These are phyloP conservation scores for Oreohelix idahoensis DNA, from an alignment of 1,140 invertebrate species.

Conservation along the genomic window DNA sequence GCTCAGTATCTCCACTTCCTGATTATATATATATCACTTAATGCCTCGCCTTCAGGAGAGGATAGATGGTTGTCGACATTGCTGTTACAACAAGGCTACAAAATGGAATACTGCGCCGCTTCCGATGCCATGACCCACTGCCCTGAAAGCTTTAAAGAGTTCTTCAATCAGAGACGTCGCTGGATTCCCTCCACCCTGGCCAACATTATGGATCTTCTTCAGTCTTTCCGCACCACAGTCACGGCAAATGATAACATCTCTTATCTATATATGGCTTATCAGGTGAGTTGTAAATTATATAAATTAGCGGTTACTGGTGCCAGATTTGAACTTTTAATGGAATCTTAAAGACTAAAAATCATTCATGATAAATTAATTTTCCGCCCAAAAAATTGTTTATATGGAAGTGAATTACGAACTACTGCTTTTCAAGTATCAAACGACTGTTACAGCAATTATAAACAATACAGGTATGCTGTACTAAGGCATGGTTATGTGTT, in stretches of 20 bases:
- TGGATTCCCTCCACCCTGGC: conserved; percentile 81
- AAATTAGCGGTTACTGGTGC: neutral
- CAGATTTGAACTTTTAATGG: too few species aligned
- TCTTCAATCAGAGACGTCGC: conserved; percentile 75
- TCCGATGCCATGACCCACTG: conserved; percentile 79
- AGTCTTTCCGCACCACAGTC: conserved; percentile 76
- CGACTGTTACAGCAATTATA: too few species aligned
- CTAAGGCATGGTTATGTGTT: too few species aligned
- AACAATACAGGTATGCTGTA: too few species aligned
- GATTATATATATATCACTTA: too few species aligned
- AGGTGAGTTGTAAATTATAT: too few species aligned
- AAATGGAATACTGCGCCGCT: conserved; percentile 79
- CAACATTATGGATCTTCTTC: conserved; percentile 78
- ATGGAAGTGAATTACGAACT: too few species aligned
- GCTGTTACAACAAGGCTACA: conserved; percentile 78
- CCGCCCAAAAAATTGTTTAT: too few species aligned
- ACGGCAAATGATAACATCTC: conserved; percentile 78
- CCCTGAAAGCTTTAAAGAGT: conserved; percentile 75
- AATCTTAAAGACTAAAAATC: too few species aligned
- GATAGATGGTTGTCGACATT: conserved; percentile 80
- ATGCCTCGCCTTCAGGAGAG: conserved; percentile 72
- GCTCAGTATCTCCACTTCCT: too few species aligned
- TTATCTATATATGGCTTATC: conserved; percentile 75
- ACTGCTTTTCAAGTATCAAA: too few species aligned
- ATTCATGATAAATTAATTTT: too few species aligned